Evolutionary conservation across 2,888 invertebrate genomes (phyloP).

Genomic region (Portevinia maculata): DNA sequence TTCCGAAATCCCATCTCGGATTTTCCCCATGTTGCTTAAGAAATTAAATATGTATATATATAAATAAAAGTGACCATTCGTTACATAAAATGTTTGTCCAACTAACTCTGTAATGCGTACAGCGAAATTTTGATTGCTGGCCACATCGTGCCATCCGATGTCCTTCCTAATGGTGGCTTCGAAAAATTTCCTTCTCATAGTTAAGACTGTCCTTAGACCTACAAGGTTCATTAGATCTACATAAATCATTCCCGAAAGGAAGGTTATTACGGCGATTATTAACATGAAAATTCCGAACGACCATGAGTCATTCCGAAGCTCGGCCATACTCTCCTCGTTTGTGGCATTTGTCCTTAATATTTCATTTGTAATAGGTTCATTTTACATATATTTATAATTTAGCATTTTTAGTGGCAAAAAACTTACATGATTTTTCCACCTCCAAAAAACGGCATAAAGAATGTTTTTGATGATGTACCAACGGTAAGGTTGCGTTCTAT

Average conservation of each 20-base stretch:
- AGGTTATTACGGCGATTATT: constrained; percentile 84
- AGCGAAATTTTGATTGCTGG: constrained; percentile 88
- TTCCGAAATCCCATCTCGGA: constrained; percentile 92
- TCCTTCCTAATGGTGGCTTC: constrained; percentile 87
- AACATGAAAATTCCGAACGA: constrained; percentile 86
- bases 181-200: constrained; percentile 86
- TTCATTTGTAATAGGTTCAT: background rate
- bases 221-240: constrained; percentile 87
- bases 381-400: too few species aligned
- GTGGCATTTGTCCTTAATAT: constrained; percentile 83
- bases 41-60: background rate
- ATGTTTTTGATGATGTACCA: constrained; percentile 85
- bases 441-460: constrained; percentile 85
- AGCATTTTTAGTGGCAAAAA: too few species aligned
- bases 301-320: constrained; percentile 85
- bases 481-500: constrained; percentile 85
- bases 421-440: constrained; percentile 85
- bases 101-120: constrained; percentile 88
- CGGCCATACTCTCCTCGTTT: constrained; percentile 84
- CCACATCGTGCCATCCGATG: constrained; percentile 88
- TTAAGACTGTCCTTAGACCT: constrained; percentile 85
- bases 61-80: background rate
- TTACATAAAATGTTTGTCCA: constrained; percentile 9
- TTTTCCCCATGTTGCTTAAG: constrained; percentile 88
- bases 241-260: constrained; percentile 85